A percentile compares a stretch with the other conserved stretches of the same genome.
Evolutionary conservation across 2,888 invertebrate species (phyloP).

Genomic region (Apamea crenata): DNA sequence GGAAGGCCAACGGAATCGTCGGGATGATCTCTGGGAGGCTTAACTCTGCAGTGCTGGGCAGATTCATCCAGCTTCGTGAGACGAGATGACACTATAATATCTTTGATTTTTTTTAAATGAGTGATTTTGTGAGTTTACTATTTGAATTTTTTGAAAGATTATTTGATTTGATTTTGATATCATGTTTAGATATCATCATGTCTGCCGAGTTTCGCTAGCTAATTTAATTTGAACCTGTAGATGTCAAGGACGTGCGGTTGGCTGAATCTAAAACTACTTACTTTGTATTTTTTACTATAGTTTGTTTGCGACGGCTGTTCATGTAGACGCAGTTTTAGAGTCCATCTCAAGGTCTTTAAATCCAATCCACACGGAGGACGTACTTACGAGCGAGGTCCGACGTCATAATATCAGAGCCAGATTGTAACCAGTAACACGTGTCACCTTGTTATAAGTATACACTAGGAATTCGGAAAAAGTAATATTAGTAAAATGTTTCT

Average conservation of each 20-base stretch:
- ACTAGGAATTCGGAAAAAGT: slow-evolving; percentile 4
- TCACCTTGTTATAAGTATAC: not conserved
- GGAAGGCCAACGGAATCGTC: no score
- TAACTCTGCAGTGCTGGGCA: no score
- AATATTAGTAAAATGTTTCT: not conserved
- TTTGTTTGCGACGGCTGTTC: not conserved
- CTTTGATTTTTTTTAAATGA: no score
- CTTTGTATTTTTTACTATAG: not conserved
- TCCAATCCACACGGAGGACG: slow-evolving; percentile 13
- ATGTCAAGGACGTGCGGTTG: not conserved
- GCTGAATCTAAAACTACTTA: not conserved
- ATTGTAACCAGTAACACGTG: slow-evolving; percentile 27
- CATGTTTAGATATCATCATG: not conserved
- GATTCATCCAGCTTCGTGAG: no score
- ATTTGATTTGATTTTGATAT: no score
- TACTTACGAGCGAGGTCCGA: slow-evolving; percentile 27
- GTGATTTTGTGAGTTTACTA: no score
- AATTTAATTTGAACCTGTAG: not conserved
- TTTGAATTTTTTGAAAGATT: no score
- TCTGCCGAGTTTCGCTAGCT: not conserved
- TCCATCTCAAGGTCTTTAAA: slow-evolving; percentile 45
- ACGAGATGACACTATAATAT: no score
- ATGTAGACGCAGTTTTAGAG: slow-evolving; percentile 21
- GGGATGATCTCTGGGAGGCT: no score
- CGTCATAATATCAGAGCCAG: not conserved